Conservation (phyloP, 2,888 invertebrate species). For the Spodoptera exigua region DNA sequence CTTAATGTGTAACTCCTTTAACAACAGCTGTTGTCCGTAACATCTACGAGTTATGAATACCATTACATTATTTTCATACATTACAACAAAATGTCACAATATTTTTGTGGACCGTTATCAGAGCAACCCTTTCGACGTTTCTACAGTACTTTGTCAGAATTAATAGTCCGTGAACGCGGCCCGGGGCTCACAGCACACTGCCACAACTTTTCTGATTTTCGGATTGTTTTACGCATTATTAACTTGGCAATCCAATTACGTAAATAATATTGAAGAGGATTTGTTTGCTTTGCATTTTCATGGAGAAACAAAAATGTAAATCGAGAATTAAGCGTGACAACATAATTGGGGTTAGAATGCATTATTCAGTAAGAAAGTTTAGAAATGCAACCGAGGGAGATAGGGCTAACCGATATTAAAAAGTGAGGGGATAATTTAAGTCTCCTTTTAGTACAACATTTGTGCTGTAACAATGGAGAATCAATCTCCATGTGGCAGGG, state of each 20-base stretch:
- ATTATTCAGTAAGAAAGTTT: constrained; percentile 48
- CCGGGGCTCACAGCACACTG: constrained; percentile 70
- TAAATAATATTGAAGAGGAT: constrained; percentile 78
- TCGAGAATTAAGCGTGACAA: constrained; percentile 40
- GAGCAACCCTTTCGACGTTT: constrained; percentile 82
- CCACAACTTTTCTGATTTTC: constrained; percentile 82
- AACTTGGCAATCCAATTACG: constrained; percentile 87
- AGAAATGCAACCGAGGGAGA: constrained; percentile 13
- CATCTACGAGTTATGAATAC: constrained; percentile 36
- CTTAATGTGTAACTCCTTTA: constrained; percentile 5
- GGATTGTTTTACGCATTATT: constrained; percentile 88
- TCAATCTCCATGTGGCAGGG: constrained; percentile 74
- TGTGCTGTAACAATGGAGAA: constrained; percentile 76
- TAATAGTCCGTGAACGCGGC: constrained; percentile 84
- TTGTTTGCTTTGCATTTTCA: constrained; percentile 55
- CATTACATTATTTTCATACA: constrained; percentile 41
- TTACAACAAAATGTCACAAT: constrained; percentile 78
- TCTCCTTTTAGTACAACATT: constrained; percentile 73
- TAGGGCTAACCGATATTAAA: constrained; percentile 53
- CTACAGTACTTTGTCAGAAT: constrained; percentile 85
- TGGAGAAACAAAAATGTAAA: constrained; percentile 49
- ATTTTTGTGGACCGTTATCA: constrained; percentile 78
- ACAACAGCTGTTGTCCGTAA: constrained; percentile 18
- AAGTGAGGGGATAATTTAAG: constrained; percentile 59
- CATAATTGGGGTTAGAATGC: constrained; percentile 45